A percentile compares a stretch with the other conserved stretches of the same genome.
phyloP scores from a whole-genome alignment of 2,888 invertebrate species.

The Siphonodentalium dalli region DNA sequence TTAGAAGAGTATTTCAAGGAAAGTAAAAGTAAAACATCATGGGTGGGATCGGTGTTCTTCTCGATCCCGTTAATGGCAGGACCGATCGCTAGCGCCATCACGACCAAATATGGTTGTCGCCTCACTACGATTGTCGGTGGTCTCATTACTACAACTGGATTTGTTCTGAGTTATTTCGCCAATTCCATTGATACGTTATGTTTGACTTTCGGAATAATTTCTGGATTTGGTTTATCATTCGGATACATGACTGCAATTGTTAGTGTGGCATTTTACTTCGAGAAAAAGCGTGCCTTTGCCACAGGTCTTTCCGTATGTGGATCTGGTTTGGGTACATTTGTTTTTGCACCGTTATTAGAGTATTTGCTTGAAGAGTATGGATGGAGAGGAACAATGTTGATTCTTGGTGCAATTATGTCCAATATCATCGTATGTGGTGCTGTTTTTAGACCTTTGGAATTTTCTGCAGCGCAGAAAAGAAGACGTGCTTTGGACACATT shows the following conservation, averaged over 20 bases:
- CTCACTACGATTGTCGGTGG: constrained; percentile 53
- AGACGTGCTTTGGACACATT: constrained; percentile 45
- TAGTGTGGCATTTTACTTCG: constrained; percentile 59
- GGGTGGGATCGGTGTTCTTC: constrained; percentile 90
- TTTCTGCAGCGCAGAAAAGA: constrained; percentile 42
- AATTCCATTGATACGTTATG: constrained; percentile 47
- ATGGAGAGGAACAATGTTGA: constrained; percentile 56
- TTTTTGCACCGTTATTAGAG: constrained; percentile 54
- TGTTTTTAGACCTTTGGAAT: constrained; percentile 49
- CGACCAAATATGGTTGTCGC: constrained; percentile 53
- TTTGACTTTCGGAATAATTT: constrained; percentile 54
- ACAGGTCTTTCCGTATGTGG: constrained; percentile 60
- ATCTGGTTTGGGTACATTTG: constrained; percentile 56
- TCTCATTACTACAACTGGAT: constrained; percentile 51
- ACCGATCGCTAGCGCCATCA: constrained; percentile 50
- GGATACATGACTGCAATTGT: constrained; percentile 60
- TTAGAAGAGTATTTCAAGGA: constrained; percentile 84
- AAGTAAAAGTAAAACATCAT: constrained; percentile 84
- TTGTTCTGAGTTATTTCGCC: constrained; percentile 46
- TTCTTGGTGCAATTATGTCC: constrained; percentile 46
- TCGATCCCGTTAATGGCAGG: constrained; percentile 78
- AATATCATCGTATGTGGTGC: constrained; percentile 54
- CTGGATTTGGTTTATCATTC: constrained; percentile 58
- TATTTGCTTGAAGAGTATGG: constrained; percentile 48
- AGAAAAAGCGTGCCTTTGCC: constrained; percentile 55